phyloP scores from a whole-genome alignment of 1,140 invertebrate genomes.

The Nebria ingens region DNA sequence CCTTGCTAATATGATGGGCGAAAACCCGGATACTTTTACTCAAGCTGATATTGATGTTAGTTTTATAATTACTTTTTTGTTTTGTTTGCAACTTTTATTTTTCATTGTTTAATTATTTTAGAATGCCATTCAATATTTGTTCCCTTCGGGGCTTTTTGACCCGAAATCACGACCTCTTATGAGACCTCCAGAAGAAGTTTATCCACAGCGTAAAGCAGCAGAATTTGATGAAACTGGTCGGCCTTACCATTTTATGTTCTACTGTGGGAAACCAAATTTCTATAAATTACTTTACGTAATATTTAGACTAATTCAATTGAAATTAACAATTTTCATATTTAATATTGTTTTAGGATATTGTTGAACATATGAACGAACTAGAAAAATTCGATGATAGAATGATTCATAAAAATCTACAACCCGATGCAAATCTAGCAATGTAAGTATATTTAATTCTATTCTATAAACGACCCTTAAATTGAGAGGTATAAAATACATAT shows the following conservation, averaged over 20 bases:
- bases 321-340: slow-evolving; percentile 7
- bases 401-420: slow-evolving; percentile 44
- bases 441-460: slow-evolving; percentile 37
- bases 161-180: slow-evolving; percentile 72
- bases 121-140: slow-evolving; percentile 81
- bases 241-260: slow-evolving; percentile 83
- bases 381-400: slow-evolving; percentile 59
- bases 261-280: slow-evolving; percentile 76
- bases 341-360: slow-evolving; percentile 42
- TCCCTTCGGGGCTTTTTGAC: slow-evolving; percentile 84
- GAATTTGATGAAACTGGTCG: slow-evolving; percentile 83
- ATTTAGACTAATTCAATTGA: neutral
- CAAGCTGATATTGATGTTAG: slow-evolving; percentile 81
- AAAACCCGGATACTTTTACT: slow-evolving; percentile 75
- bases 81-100: neutral
- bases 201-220: slow-evolving; percentile 74
- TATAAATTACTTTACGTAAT: slow-evolving; percentile 71
- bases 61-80: slow-evolving; percentile 16
- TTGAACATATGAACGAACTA: slow-evolving; percentile 50
- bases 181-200: slow-evolving; percentile 75
- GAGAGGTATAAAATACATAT: no score
- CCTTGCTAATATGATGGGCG: slow-evolving; percentile 97
- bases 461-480: no score
- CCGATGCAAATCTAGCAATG: slow-evolving; percentile 47
- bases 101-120: no score